These are phyloP conservation scores for Netelia inedita DNA, from an alignment of 2,888 invertebrate species.

Conservation along the genomic window DNA sequence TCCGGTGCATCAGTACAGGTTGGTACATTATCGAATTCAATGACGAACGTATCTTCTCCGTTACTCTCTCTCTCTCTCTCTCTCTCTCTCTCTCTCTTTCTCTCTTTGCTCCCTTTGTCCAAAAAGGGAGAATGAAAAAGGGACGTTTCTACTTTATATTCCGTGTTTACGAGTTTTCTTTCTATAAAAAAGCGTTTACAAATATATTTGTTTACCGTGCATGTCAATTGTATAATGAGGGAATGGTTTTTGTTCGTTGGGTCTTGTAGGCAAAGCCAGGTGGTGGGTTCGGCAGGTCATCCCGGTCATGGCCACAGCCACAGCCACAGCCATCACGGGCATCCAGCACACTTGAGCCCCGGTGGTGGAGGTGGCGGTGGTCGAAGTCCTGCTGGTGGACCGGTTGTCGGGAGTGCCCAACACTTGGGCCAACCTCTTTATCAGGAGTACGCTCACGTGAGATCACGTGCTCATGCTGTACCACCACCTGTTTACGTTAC, in stretches of 20 bases:
- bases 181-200: neutral
- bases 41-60: conserved; percentile 31
- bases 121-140: neutral
- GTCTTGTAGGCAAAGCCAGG: conserved; percentile 83
- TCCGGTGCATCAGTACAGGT: conserved; percentile 85
- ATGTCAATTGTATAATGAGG: conserved; percentile 75
- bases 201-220: conserved; percentile 48
- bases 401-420: conserved; percentile 86
- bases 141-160: too few species aligned
- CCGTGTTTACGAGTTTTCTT: too few species aligned
- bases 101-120: conserved; percentile 3
- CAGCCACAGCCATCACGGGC: conserved; percentile 83
- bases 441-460: conserved; percentile 86
- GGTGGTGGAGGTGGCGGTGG: conserved; percentile 79
- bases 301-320: conserved; percentile 77
- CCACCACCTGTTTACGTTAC: conserved; percentile 91
- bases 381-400: conserved; percentile 82
- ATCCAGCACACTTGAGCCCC: conserved; percentile 81
- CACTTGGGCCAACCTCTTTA: conserved; percentile 88
- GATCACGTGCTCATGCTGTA: conserved; percentile 85
- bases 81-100: conserved; percentile 64
- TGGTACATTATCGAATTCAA: conserved; percentile 66
- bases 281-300: conserved; percentile 83
- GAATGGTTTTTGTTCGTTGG: conserved; percentile 68
- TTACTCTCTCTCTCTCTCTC: neutral